Evolutionary conservation across 2,113 vertebrate species (phyloP).

Genomic region (Eolophus roseicapilla): DNA sequence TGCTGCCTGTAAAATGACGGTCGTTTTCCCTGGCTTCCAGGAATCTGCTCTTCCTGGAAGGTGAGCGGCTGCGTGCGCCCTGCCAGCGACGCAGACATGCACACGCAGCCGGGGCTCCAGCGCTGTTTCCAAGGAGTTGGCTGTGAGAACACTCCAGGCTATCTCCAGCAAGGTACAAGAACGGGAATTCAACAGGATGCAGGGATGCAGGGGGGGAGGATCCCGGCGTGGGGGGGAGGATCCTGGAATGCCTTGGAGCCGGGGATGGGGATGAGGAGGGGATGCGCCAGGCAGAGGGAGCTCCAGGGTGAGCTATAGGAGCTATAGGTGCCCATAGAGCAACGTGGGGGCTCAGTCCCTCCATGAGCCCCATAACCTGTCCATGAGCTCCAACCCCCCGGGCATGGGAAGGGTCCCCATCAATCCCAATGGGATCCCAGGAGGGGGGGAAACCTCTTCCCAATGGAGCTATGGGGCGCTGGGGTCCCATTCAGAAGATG

Average conservation of each 20-base stretch:
- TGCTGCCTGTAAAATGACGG: conserved; percentile 72
- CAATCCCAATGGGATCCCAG: neutral
- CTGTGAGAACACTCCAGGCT: conserved; percentile 72
- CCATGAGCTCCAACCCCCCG: neutral
- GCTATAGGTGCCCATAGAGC: no score
- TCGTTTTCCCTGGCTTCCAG: conserved; percentile 77
- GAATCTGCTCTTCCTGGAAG: conserved; percentile 80
- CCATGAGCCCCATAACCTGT: neutral
- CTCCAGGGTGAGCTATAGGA: neutral
- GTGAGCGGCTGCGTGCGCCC: conserved; percentile 78
- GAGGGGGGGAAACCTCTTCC: neutral
- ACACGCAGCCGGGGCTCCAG: conserved; percentile 71
- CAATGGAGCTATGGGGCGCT: accelerated
- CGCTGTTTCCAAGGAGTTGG: conserved; percentile 78
- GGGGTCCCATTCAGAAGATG: neutral
- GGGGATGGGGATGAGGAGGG: neutral
- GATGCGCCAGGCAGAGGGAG: conserved; percentile 35
- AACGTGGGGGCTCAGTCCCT: neutral
- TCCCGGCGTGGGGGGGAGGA: neutral
- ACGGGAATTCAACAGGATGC: conserved; percentile 67
- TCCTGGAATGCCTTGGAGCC: conserved; percentile 54
- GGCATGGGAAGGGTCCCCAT: neutral
- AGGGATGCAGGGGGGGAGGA: neutral
- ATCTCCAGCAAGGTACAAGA: conserved; percentile 75
- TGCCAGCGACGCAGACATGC: conserved; percentile 74